Evolutionary conservation across 2,113 vertebrate genomes (phyloP).

Genomic region (Bucco capensis): DNA sequence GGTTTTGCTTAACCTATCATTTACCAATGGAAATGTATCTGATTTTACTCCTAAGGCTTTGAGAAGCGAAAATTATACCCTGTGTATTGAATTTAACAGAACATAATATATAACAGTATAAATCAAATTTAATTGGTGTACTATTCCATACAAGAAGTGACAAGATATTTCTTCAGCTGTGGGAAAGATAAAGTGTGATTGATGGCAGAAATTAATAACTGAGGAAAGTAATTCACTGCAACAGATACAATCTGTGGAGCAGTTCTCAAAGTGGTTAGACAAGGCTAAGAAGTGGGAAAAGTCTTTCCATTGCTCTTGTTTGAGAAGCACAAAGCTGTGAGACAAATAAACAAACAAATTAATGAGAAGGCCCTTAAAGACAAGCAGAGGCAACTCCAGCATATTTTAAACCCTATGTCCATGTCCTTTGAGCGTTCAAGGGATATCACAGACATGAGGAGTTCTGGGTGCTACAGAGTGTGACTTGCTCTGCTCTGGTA

Average conservation of each 20-base stretch:
- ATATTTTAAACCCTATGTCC: not conserved
- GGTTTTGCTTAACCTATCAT: conserved; percentile 35
- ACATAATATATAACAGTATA: not conserved
- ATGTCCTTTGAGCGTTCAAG: not conserved
- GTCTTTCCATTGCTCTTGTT: not conserved
- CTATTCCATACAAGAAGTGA: conserved; percentile 34
- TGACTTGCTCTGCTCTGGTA: not conserved
- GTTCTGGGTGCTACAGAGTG: rapidly evolving
- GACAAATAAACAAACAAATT: not conserved
- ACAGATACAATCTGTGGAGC: not conserved
- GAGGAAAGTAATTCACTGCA: conserved; percentile 15
- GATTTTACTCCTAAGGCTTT: conserved; percentile 13
- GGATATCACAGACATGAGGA: not conserved
- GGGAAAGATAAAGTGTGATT: conserved; percentile 50
- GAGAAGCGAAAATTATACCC: conserved; percentile 37
- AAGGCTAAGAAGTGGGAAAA: not conserved
- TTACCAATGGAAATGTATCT: conserved; percentile 20
- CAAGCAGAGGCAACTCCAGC: not conserved
- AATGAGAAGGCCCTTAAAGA: not conserved
- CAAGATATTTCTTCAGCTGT: conserved; percentile 44
- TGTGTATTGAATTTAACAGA: conserved; percentile 25
- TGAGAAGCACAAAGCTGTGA: not conserved
- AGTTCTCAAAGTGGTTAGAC: conserved; percentile 7
- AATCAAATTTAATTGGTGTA: conserved; percentile 51
- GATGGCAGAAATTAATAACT: conserved; percentile 61